A percentile compares a stretch with the other conserved stretches of the same genome.
Conservation (phyloP, 2,113 vertebrate genomes). For the Eurypyga helias region DNA sequence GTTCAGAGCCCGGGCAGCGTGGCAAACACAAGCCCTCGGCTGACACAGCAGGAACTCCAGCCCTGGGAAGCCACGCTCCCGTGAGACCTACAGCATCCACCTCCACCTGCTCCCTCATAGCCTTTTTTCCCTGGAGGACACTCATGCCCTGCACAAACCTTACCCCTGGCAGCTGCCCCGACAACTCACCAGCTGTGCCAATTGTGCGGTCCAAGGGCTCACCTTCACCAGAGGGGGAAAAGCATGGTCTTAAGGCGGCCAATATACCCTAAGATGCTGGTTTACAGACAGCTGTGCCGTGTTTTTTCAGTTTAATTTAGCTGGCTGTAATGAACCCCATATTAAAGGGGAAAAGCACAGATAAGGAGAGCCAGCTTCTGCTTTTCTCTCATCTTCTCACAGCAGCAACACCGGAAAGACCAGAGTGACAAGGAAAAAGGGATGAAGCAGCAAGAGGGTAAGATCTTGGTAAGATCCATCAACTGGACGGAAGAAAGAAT, state of each 20-base stretch:
- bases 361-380: not conserved
- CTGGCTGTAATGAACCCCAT: not conserved
- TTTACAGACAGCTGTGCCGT: not conserved
- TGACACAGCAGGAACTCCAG: accelerated
- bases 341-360: not conserved
- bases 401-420: not conserved
- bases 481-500: not conserved
- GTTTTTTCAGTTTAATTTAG: not conserved
- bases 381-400: not conserved
- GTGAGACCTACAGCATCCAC: not conserved
- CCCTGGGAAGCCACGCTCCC: not conserved
- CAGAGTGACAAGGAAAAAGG: not conserved
- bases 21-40: not conserved
- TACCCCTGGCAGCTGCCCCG: not conserved
- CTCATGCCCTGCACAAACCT: not conserved
- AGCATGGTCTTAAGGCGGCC: not conserved
- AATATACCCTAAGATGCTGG: not conserved
- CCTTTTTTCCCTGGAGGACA: not conserved
- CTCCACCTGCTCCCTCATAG: not conserved
- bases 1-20: not conserved
- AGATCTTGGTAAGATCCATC: not conserved
- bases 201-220: not conserved
- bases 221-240: accelerated
- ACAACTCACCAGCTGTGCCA: not conserved
- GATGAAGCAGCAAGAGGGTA: not conserved